A percentile compares a stretch with the other conserved stretches of the same genome.
phyloP scores from a whole-genome alignment of 1,140 invertebrate species.

The Leptinotarsa defecta region DNA sequence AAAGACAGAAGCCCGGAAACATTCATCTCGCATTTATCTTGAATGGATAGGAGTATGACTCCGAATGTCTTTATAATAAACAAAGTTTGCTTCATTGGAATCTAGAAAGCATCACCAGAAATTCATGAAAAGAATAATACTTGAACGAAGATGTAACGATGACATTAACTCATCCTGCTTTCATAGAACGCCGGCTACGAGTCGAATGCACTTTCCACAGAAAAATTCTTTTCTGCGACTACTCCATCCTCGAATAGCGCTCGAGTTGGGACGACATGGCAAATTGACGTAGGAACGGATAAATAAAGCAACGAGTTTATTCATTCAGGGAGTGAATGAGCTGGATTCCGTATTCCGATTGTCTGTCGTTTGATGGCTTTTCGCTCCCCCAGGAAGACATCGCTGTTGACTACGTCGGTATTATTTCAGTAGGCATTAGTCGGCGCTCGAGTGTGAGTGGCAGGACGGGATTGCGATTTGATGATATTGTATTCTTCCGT shows the following conservation, averaged over 20 bases:
- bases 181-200: background rate
- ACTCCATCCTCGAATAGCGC: constrained; percentile 7
- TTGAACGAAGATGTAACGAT: background rate
- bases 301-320: constrained; percentile 33
- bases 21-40: too few species aligned
- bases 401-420: constrained; percentile 4
- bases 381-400: constrained; percentile 24
- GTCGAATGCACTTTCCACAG: constrained; percentile 18
- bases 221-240: background rate
- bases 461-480: background rate
- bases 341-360: constrained; percentile 37
- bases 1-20: too few species aligned
- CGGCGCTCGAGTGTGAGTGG: background rate
- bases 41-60: too few species aligned
- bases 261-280: constrained; percentile 20
- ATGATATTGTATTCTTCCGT: constrained; percentile 2
- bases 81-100: too few species aligned
- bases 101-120: too few species aligned
- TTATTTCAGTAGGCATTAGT: constrained; percentile 8
- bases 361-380: constrained; percentile 33
- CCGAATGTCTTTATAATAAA: too few species aligned
- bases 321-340: constrained; percentile 32
- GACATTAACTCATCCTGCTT: background rate
- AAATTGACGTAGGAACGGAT: constrained; percentile 35
- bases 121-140: too few species aligned